Evolutionary conservation across 2,888 invertebrate genomes (phyloP), one percentile per base, ranked within the genome.

Genomic region (Harpalus rubripes): DNA sequence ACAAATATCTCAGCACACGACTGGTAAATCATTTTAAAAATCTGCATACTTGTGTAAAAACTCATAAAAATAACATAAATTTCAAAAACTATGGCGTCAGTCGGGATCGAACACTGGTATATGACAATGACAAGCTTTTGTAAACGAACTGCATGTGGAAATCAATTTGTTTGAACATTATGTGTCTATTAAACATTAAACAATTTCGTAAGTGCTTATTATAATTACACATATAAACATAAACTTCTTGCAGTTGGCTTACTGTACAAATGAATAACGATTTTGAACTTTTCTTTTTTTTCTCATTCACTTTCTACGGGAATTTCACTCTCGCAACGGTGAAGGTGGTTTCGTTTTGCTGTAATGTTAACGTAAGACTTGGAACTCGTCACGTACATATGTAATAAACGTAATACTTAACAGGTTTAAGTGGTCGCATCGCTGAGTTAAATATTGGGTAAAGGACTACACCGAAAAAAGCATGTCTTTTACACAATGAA

Each of bases 271-370:
- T 5, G 68, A 68, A 68, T 32, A 32, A 68, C 15, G 68, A 68
- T 68, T 15, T 68, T 32, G 18, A 63, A 68, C n/a, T 68, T 68
- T 68, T 39, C 39, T 39, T 68, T 68, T 63, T 68, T 68, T 26
- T n/a, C 32, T n/a, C n/a, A 39, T 68, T 26, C n/a, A 68, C 68
- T 68, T 68, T 68, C 68, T 68, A 68, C 39, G 68, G 22, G 32
- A 68, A 68, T 68, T 68, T 68, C 68, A 39, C 68, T 68, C 68
- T n/a, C 39, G 15, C 56, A 18, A 72, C 41, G 41, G 76, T 76
- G 56, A 76, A 52, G 16, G 76, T 44, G 76, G 76, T 76, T 76
- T 76, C 76, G 76, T 76, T 76, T 76, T 76, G 16, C 44, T 15
- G 63, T 26, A 63, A 63, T 18, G 59, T 59, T 59, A 59, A 59